phyloP scores from a whole-genome alignment of 1,140 invertebrate species.

The Caenorhabditis brenneri region DNA sequence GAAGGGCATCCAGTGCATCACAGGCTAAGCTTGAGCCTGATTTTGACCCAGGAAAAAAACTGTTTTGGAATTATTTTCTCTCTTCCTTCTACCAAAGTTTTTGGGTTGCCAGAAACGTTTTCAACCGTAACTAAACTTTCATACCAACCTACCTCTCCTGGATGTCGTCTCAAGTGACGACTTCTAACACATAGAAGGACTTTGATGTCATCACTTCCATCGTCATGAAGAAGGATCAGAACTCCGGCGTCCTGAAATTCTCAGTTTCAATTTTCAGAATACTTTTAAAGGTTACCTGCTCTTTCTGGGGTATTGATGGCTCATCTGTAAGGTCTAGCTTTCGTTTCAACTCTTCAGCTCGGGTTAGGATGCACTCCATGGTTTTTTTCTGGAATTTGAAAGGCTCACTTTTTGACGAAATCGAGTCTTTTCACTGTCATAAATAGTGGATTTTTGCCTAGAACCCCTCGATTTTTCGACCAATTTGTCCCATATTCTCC shows the following conservation, averaged over 20 bases:
- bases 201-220: constrained; percentile 9
- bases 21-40: too few species aligned
- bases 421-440: not conserved
- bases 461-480: too few species aligned
- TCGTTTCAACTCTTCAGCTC: not conserved
- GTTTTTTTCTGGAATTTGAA: not conserved
- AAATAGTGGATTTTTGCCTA: too few species aligned
- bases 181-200: constrained; percentile 44
- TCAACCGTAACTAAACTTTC: not conserved
- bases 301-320: not conserved
- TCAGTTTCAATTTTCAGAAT: not conserved
- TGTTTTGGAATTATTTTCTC: too few species aligned
- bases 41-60: too few species aligned
- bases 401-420: not conserved
- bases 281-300: not conserved
- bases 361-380: not conserved
- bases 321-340: not conserved
- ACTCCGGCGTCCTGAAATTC: constrained; percentile 48
- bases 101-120: too few species aligned
- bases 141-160: constrained; percentile 42
- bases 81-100: too few species aligned
- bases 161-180: constrained; percentile 30
- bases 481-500: too few species aligned
- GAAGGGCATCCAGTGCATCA: too few species aligned
- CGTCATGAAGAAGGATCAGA: constrained; percentile 22